Percentiles rank a stretch among this genome's conserved stretches.
Conservation (phyloP, 2,113 vertebrate genomes). For the Ginglymostoma cirratum region DNA sequence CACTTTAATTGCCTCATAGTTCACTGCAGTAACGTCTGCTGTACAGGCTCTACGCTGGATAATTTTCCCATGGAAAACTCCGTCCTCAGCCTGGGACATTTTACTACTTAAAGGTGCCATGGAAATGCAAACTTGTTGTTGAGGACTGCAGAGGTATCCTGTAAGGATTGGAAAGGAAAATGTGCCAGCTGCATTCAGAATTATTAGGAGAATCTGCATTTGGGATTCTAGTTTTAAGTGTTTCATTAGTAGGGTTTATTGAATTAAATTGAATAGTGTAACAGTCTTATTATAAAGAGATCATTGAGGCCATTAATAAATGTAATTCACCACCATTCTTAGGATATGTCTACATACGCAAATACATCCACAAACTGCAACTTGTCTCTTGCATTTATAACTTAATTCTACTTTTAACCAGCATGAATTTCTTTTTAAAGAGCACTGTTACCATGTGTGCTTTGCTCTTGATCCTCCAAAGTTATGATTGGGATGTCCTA, state of each 20-base stretch:
- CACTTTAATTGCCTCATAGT: not conserved
- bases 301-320: not conserved
- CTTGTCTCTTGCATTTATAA: not conserved
- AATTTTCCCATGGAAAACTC: not conserved
- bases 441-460: not conserved
- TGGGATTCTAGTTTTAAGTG: not conserved
- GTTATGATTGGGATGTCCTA: not conserved
- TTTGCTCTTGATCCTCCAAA: not conserved
- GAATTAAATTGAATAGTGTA: not conserved
- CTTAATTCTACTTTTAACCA: not conserved
- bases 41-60: not conserved
- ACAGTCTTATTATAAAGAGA: not conserved
- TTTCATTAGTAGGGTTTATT: not conserved
- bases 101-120: not conserved
- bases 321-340: not conserved
- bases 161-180: not conserved
- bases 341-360: not conserved
- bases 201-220: not conserved
- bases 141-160: not conserved
- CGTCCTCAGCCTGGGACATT: not conserved
- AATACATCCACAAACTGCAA: not conserved
- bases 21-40: not conserved
- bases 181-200: not conserved
- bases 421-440: not conserved
- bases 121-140: not conserved